Base-by-base conservation (phyloP, 2,888 invertebrate genomes). In the Clusia tigrina region DNA sequence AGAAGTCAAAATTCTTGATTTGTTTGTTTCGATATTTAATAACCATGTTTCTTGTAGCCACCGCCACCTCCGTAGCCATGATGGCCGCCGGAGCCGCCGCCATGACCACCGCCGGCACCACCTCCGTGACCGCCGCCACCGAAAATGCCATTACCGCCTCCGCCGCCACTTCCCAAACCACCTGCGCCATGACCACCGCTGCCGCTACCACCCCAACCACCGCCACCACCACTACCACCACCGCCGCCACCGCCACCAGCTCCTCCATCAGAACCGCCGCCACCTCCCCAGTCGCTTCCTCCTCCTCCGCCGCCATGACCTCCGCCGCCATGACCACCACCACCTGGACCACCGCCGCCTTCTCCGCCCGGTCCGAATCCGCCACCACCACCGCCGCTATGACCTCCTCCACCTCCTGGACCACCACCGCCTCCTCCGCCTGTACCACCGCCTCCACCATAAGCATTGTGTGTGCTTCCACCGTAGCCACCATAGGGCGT, bases 381-480 rank as follows among this genome's bases (percentile, higher is more conserved):
- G 57, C 42, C 18, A 60, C 55, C 1, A 26, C 55, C 51, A 38
- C 56, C 58, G 26, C 55, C 51, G 37, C 56, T 57, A 64, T 65
- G 53, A 55, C 69, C 37, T 15, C 9, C 1, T 24, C 57, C 56
- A n/a, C 23, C 25, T 66, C 65, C 52, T 72, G 66, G 70, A 71
- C 71, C 48, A 71, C 67, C 32, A 73, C 65, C 22, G 74, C 48
- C 48, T 59, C 70, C 51, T 67, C 66, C 24, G 77, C 65, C 64
- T 78, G 25, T 23, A 60, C 66, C 60, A 66, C 70, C 51, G 70
- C 58, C 78, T 32, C 32, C 32, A 32, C 32, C 70, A 72, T 69
- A 65, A 75, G 64, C 70, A 75, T 67, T 68, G 74, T 69, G 67
- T 63, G 69, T 67, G 54, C 62, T 65, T 26, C 20, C 57, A 24